Evolutionary conservation across 2,113 vertebrate genomes (phyloP).

Genomic region (Burhinus bistriatus): DNA sequence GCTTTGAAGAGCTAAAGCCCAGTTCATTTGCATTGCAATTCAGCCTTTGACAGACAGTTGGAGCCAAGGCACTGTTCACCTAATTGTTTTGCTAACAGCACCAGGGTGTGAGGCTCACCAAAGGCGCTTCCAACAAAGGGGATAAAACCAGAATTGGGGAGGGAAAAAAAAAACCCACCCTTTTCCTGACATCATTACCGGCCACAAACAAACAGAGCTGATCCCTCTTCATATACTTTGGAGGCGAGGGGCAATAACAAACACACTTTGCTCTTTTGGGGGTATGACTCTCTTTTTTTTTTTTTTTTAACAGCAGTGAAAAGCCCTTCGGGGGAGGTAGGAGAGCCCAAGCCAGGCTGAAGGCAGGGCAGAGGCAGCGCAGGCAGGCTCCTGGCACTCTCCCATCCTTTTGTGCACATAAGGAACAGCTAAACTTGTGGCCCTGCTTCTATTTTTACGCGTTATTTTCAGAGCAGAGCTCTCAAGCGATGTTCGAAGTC

Average conservation of each 20-base stretch:
- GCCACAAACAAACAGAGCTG: conserved; percentile 32
- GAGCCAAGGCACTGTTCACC: conserved; percentile 65
- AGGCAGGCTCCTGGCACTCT: conserved; percentile 5
- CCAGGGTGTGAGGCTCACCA: conserved; percentile 53
- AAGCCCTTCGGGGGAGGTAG: not conserved
- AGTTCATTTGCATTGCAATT: conserved; percentile 68
- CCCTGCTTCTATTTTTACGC: conserved; percentile 15
- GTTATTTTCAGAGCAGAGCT: conserved; percentile 8
- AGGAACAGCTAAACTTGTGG: not conserved
- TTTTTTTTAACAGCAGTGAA: not conserved
- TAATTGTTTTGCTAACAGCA: conserved; percentile 72
- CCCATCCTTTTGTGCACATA: conserved; percentile 15
- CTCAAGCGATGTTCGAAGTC: not conserved
- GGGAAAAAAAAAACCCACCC: not conserved
- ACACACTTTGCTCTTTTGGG: not conserved
- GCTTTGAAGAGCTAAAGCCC: conserved; percentile 34
- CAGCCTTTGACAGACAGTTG: conserved; percentile 64
- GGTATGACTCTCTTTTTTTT: not conserved
- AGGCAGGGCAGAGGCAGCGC: not conserved
- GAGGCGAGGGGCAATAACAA: conserved; percentile 9
- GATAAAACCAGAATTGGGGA: not conserved
- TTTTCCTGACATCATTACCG: conserved; percentile 49
- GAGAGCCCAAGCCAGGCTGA: not conserved
- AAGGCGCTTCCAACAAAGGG: conserved; percentile 49
- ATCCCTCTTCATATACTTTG: conserved; percentile 15